phyloP scores from a whole-genome alignment of 1,140 invertebrate genomes.

The Scaptomyza montana region DNA sequence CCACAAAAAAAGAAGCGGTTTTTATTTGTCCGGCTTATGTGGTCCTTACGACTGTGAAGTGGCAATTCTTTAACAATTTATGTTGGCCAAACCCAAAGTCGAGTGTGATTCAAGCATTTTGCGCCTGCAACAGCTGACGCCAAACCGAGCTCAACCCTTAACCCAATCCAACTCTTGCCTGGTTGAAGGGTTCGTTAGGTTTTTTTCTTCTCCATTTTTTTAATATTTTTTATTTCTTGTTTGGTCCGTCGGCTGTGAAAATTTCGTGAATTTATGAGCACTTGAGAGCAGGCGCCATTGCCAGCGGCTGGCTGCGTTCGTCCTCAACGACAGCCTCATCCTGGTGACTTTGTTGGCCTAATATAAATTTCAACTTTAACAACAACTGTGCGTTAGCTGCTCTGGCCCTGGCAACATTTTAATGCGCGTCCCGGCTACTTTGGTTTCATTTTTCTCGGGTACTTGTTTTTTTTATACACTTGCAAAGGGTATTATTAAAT shows the following conservation, averaged over 20 bases:
- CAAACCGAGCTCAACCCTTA: constrained; percentile 13
- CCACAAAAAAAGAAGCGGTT: constrained; percentile 42
- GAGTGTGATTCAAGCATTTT: constrained; percentile 42
- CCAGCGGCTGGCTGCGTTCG: constrained; percentile 52
- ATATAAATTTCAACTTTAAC: constrained; percentile 76
- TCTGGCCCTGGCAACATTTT: constrained; percentile 62
- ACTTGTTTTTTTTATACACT: too few species aligned
- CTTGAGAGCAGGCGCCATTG: constrained; percentile 77
- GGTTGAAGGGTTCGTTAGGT: constrained; percentile 48
- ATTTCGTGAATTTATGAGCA: constrained; percentile 81
- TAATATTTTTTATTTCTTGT: constrained; percentile 38
- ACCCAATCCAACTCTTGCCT: background rate
- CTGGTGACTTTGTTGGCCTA: constrained; percentile 75
- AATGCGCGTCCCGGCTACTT: constrained; percentile 60
- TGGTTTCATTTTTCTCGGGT: constrained; percentile 20
- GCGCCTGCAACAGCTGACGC: constrained; percentile 69
- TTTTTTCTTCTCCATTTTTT: constrained; percentile 15
- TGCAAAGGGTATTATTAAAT: background rate
- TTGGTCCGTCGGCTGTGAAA: constrained; percentile 77
- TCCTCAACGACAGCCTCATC: constrained; percentile 33
- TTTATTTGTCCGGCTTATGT: constrained; percentile 78
- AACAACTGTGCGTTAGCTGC: constrained; percentile 43
- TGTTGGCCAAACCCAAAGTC: constrained; percentile 72
- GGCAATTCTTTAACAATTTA: constrained; percentile 81
- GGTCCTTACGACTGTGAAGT: constrained; percentile 79